Conservation (phyloP, 2,888 invertebrate species). For the Harpalus rubripes region DNA sequence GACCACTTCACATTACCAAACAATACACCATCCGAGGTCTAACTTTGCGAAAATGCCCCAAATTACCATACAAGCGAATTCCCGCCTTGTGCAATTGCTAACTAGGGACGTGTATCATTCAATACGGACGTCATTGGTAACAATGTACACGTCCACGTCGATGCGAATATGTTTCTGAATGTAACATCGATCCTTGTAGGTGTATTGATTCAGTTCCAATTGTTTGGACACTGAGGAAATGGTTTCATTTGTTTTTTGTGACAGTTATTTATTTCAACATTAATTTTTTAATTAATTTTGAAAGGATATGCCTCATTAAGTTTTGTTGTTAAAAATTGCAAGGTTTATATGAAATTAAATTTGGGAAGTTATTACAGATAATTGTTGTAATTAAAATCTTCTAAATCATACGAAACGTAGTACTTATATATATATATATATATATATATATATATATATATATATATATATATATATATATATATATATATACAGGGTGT, state of each 20-base stretch:
- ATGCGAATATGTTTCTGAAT: conserved; percentile 27
- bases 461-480: no score
- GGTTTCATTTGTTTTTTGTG: conserved; percentile 12
- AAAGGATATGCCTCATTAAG: conserved; percentile 34
- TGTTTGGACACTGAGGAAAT: conserved; percentile 14
- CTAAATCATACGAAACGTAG: background rate
- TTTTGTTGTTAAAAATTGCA: background rate
- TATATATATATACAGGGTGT: no score
- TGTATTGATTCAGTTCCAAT: conserved; percentile 37
- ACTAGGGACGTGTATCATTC: conserved; percentile 7
- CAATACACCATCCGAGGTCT: conserved; percentile 14
- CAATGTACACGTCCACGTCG: conserved; percentile 41
- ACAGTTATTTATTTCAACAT: background rate
- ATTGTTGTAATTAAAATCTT: background rate
- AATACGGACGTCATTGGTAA: conserved; percentile 21
- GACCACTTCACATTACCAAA: conserved; percentile 44
- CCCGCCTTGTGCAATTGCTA: conserved; percentile 1
- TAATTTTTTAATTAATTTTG: conserved; percentile 39
- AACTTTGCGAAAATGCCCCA: conserved; percentile 24
- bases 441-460: no score
- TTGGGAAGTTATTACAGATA: background rate
- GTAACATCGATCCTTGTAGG: background rate
- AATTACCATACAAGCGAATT: conserved; percentile 22
- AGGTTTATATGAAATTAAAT: background rate
- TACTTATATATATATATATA: no score